Evolutionary conservation across 1,140 invertebrate genomes (phyloP).

Genomic region (Cryptotermes secundus): DNA sequence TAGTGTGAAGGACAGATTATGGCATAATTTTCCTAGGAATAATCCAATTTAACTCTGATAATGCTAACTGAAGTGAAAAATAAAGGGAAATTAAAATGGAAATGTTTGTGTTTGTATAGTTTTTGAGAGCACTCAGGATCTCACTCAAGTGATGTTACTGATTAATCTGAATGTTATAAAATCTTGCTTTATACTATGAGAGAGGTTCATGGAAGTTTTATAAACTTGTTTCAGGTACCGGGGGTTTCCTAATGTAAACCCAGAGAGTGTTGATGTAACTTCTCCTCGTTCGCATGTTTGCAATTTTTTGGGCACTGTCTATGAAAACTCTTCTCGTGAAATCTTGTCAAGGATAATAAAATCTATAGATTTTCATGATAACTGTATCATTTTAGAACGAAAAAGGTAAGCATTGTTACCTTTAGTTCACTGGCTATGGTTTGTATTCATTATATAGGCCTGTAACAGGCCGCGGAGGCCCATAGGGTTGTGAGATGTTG

Average conservation of each 20-base stretch:
- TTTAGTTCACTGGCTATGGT: background rate
- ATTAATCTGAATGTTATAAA: no score
- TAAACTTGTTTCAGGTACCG: constrained; percentile 48
- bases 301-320: constrained; percentile 59
- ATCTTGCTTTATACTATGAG: no score
- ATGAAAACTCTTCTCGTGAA: constrained; percentile 54
- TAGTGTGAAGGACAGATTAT: no score
- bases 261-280: constrained; percentile 39
- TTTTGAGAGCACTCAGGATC: no score
- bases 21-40: no score
- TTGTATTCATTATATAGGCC: background rate
- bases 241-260: constrained; percentile 50
- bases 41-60: no score
- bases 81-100: no score
- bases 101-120: no score
- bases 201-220: background rate
- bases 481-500: no score
- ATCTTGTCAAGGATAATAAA: constrained; percentile 46
- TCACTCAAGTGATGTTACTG: no score
- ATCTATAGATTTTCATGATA: constrained; percentile 35
- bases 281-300: constrained; percentile 49
- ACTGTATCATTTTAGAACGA: constrained; percentile 35
- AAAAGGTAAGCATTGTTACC: constrained; percentile 30
- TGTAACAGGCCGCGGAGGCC: no score
- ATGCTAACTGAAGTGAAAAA: no score